A percentile compares a stretch with the other conserved stretches of the same genome.
These are phyloP conservation scores for Terebella lapidaria DNA, from an alignment of 2,888 invertebrate genomes.

Conservation along the genomic window DNA sequence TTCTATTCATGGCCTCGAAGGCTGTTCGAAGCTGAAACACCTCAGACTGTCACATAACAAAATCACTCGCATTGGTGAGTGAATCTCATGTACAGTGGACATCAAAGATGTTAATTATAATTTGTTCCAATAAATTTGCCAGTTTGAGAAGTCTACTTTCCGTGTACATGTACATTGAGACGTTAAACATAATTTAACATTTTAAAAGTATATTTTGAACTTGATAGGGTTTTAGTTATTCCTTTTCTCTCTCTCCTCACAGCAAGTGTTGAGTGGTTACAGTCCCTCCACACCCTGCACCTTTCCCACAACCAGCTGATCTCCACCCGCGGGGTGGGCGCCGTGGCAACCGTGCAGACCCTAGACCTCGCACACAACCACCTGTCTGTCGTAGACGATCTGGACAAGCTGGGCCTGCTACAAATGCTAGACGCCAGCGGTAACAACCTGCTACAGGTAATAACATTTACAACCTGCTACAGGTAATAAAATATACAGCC, in stretches of 20 bases:
- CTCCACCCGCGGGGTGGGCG: conserved; percentile 34
- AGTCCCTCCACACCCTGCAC: conserved; percentile 37
- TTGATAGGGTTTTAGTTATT: no score
- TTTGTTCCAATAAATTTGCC: no score
- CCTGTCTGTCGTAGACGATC: conserved; percentile 34
- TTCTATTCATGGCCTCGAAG: conserved; percentile 42
- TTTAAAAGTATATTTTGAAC: no score
- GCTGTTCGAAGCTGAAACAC: conserved; percentile 40
- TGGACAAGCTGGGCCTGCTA: conserved; percentile 38
- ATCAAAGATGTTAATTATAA: no score
- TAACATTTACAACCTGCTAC: no score
- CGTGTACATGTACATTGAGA: no score
- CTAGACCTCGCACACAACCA: conserved; percentile 44
- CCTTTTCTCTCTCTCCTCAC: conserved; percentile 3
- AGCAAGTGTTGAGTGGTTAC: conserved; percentile 36
- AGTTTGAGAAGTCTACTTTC: no score
- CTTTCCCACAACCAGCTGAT: conserved; percentile 45
- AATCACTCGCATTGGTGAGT: conserved; percentile 41
- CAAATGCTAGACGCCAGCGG: conserved; percentile 32
- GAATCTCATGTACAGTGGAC: no score
- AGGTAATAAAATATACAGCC: no score
- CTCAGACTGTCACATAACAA: conserved; percentile 41
- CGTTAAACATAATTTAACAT: no score
- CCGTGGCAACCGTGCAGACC: conserved; percentile 37
- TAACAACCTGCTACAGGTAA: conserved; percentile 44